A percentile compares a stretch with the other conserved stretches of the same genome.
Conservation (phyloP, 2,113 vertebrate species). For the Chionomys nivalis region DNA sequence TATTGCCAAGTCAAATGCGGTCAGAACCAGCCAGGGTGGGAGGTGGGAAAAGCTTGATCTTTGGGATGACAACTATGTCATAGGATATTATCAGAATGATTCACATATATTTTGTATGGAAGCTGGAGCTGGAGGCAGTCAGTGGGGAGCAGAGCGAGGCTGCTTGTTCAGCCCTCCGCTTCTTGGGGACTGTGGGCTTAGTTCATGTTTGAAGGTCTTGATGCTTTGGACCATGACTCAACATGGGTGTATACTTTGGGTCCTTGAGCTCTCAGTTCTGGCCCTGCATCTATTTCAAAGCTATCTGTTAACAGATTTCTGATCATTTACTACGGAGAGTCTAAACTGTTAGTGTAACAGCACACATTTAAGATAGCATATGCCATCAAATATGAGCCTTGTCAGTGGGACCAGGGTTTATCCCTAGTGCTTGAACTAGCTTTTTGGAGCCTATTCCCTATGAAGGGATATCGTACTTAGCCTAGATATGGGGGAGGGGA, state of each 20-base stretch:
- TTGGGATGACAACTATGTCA: constrained; percentile 11
- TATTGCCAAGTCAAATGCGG: constrained; percentile 32
- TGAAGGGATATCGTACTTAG: too few species aligned
- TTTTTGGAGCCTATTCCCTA: too few species aligned
- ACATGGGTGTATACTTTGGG: not conserved
- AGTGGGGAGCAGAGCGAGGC: not conserved
- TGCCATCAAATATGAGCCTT: not conserved
- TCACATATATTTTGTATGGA: constrained; percentile 42
- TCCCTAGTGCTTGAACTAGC: too few species aligned
- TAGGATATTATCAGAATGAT: constrained; percentile 59
- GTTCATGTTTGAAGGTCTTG: not conserved
- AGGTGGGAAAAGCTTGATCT: constrained; percentile 13
- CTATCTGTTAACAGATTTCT: not conserved
- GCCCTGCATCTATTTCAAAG: not conserved
- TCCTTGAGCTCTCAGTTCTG: not conserved
- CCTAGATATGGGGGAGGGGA: too few species aligned
- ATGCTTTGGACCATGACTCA: not conserved
- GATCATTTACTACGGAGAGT: not conserved
- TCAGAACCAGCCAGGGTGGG: not conserved
- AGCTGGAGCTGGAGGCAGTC: not conserved
- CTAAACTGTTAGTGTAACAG: not conserved
- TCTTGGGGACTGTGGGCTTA: not conserved
- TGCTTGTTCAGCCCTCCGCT: not conserved
- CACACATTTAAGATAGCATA: not conserved
- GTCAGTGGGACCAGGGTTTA: too few species aligned